Conservation (phyloP, 1,140 invertebrate genomes). For the Coenobita brevimanus region DNA sequence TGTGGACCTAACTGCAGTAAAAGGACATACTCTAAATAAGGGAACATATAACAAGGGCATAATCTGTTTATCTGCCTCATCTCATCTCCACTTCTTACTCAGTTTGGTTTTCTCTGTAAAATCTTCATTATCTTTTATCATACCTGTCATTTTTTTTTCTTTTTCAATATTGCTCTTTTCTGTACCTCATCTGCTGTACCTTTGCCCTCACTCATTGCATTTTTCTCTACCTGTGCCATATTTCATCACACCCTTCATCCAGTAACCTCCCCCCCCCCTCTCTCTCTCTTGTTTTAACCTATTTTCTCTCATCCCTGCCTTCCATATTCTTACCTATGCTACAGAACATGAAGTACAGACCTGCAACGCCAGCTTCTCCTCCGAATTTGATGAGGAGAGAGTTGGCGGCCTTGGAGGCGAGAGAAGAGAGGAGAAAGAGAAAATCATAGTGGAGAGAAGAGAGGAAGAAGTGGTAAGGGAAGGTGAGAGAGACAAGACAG, state of each 20-base stretch:
- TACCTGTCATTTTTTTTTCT: neutral
- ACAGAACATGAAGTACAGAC: constrained; percentile 60
- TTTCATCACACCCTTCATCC: neutral
- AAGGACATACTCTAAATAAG: no score
- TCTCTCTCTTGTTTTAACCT: neutral
- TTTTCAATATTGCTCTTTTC: neutral
- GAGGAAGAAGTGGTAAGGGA: neutral
- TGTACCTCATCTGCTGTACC: neutral
- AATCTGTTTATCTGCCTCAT: neutral
- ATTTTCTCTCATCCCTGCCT: neutral
- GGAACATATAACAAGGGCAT: neutral
- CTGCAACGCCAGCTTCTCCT: constrained; percentile 46
- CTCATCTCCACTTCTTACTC: neutral
- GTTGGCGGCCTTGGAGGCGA: neutral
- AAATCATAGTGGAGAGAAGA: no score
- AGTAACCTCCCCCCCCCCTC: no score
- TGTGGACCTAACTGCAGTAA: neutral
- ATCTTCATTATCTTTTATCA: neutral
- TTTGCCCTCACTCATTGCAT: neutral
- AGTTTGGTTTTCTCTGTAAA: neutral
- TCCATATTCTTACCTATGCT: neutral
- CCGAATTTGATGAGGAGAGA: constrained; percentile 42
- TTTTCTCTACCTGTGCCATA: neutral
- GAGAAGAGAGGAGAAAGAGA: neutral
- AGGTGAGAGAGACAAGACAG: neutral